Base-by-base conservation (phyloP, 2,888 invertebrate genomes). In the Tholera decimalis region DNA sequence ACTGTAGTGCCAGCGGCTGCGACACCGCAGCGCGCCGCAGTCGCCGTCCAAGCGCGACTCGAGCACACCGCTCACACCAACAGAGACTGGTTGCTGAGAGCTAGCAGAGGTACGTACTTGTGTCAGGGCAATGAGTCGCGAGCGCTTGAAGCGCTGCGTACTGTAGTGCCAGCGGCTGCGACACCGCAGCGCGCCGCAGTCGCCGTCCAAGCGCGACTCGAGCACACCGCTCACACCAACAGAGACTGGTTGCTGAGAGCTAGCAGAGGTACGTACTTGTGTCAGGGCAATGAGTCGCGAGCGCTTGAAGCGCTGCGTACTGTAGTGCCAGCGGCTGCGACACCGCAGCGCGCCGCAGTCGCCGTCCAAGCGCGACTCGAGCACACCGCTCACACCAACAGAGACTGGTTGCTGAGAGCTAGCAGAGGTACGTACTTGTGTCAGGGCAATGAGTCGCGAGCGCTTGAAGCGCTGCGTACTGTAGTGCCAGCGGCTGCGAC, bases 181-280 rank as follows among this genome's bases (percentile, higher is more conserved):
- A 89, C 76, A 78, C 88, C 87, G 49, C 91, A 83, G 70, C 96
- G 91, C 83, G 97, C 98, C 0, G 98, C 98, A 35, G 97, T 98
- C 20, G 97, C 97, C 15, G 95, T 99, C 56, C 99, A 99, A 88
- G 96, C 97, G 70, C 96, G 97, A 62, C 97, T 98, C 76, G 99
- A 99, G 88, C 95, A 96, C 66, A 96, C 97, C 37, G 96, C 98
- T 6, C 93, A 97, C 53, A 96, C 97, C 50, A 96, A 97, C 83
- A 96, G 96, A 73, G 96, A 97, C 50, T 96, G 98, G 88, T 96
- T 97, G 57, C 96, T 96, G 3, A 94, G 97, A 79, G 98, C 98
- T 11, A 97, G 97, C 88, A 97, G 98, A 96, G 98, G 98, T 98
- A 26, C 24, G 44, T 44, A 24, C 7, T 5, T 22, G n/a, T n/a